Percentiles rank a stretch among this genome's conserved stretches.
These are phyloP conservation scores for Perognathus longimembris DNA, from an alignment of 2,113 vertebrate species.

Conservation along the genomic window DNA sequence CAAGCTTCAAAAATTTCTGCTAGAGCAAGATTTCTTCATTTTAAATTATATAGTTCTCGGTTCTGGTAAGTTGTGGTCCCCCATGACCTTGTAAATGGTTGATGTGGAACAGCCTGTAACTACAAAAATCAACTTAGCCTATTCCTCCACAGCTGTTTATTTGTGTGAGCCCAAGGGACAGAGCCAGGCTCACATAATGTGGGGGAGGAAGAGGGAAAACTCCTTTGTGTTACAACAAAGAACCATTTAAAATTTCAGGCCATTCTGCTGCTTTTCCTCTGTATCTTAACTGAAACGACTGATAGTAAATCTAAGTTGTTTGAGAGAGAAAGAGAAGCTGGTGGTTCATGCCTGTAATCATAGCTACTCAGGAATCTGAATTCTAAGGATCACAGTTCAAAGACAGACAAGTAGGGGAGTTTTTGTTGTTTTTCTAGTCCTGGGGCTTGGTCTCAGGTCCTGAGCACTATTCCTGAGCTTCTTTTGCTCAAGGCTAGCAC, in stretches of 20 bases:
- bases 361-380: too few species aligned
- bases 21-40: constrained; percentile 53
- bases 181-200: not conserved
- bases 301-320: constrained; percentile 29
- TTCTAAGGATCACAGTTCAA: too few species aligned
- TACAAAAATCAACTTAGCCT: constrained; percentile 58
- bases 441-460: too few species aligned
- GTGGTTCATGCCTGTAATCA: too few species aligned
- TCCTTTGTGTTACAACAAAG: constrained; percentile 70
- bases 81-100: constrained; percentile 67
- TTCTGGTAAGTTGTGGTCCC: constrained; percentile 63
- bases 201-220: constrained; percentile 10
- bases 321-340: not conserved
- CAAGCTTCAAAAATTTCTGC: constrained; percentile 44
- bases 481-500: too few species aligned
- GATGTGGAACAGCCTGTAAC: constrained; percentile 65
- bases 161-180: constrained; percentile 61
- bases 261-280: not conserved
- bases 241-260: constrained; percentile 53
- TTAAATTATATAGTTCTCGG: constrained; percentile 65
- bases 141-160: not conserved
- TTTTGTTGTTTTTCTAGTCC: too few species aligned
- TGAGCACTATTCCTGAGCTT: too few species aligned
- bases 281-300: constrained; percentile 21
- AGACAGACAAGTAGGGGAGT: too few species aligned